phyloP scores from a whole-genome alignment of 2,888 invertebrate genomes.

The Cephus pygmeus region DNA sequence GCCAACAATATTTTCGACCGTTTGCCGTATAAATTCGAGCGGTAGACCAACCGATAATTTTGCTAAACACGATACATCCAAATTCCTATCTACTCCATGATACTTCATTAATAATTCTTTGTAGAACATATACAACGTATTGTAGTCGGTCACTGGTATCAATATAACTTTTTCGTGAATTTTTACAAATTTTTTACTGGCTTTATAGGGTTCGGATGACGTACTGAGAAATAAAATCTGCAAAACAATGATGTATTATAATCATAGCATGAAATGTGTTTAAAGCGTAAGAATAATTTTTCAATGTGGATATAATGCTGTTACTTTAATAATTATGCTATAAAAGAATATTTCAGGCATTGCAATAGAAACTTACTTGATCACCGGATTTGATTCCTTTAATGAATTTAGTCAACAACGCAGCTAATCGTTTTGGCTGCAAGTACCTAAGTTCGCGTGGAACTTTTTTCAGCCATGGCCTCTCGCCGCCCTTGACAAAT shows the following conservation, averaged over 20 bases:
- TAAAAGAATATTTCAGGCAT: too few species aligned
- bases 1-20: slow-evolving; percentile 65
- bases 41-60: slow-evolving; percentile 70
- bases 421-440: slow-evolving; percentile 78
- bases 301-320: too few species aligned
- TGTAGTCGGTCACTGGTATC: slow-evolving; percentile 71
- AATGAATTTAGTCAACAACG: slow-evolving; percentile 76
- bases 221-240: slow-evolving; percentile 74
- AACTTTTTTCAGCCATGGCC: slow-evolving; percentile 76
- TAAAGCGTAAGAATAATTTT: background rate
- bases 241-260: background rate
- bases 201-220: slow-evolving; percentile 72
- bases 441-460: slow-evolving; percentile 72
- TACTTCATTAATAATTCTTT: slow-evolving; percentile 71
- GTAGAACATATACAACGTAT: slow-evolving; percentile 70
- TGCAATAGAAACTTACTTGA: slow-evolving; percentile 44
- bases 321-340: background rate
- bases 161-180: slow-evolving; percentile 71
- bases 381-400: slow-evolving; percentile 76
- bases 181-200: slow-evolving; percentile 67
- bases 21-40: slow-evolving; percentile 67
- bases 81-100: slow-evolving; percentile 71
- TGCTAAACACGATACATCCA: slow-evolving; percentile 71
- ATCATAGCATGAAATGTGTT: background rate
- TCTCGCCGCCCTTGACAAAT: slow-evolving; percentile 76